Conservation (phyloP, 2,113 vertebrate species). For the Monarcha castaneiventris region DNA sequence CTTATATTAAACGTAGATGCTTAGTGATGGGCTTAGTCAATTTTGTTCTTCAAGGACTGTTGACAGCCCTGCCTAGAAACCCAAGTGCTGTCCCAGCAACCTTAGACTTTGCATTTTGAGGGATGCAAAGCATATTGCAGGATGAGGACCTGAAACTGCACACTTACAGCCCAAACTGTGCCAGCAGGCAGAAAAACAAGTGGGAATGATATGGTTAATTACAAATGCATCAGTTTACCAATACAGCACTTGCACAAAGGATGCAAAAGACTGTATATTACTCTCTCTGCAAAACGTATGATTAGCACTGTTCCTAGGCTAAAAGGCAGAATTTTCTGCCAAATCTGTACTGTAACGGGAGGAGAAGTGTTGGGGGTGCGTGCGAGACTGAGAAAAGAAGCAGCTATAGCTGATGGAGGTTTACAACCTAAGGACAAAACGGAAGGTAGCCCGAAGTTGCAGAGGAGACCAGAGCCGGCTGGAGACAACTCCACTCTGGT, state of each 20-base stretch:
- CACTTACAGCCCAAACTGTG: not conserved
- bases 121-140: not conserved
- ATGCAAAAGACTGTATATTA: not conserved
- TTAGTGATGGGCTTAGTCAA: not conserved
- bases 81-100: not conserved
- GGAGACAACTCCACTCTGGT: not conserved
- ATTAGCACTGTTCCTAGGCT: not conserved
- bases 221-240: not conserved
- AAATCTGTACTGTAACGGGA: not conserved
- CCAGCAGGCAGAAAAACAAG: not conserved
- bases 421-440: not conserved
- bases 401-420: not conserved
- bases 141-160: not conserved
- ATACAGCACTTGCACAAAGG: not conserved
- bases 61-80: not conserved
- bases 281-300: not conserved
- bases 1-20: not conserved
- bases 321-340: not conserved
- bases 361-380: not conserved
- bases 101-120: not conserved
- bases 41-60: not conserved
- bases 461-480: not conserved
- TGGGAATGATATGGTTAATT: not conserved
- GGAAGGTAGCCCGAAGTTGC: not conserved
- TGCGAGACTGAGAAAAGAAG: not conserved